These are phyloP conservation scores for Ips typographus DNA, from an alignment of 1,140 invertebrate species.

Conservation along the genomic window DNA sequence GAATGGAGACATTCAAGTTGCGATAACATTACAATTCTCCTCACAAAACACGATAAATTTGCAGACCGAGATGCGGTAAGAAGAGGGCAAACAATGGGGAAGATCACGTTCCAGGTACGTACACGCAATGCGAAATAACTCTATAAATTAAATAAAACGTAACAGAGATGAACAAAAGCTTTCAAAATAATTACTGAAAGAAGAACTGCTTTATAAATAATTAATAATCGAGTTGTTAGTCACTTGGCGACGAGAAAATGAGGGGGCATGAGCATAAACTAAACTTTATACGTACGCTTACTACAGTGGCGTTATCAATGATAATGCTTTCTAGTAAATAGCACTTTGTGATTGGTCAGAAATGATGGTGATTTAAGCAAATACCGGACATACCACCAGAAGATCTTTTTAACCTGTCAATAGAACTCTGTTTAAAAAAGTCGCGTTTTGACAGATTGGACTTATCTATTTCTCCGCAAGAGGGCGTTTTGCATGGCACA, in stretches of 20 bases:
- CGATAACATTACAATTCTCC: too few relatives aligned
- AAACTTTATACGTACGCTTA: slow-evolving; percentile 3
- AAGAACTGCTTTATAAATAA: slow-evolving; percentile 44
- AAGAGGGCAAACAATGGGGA: too few relatives aligned
- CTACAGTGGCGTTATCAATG: too few relatives aligned
- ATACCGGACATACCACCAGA: not conserved
- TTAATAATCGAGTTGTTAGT: slow-evolving; percentile 45
- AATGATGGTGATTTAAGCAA: not conserved
- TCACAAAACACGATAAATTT: too few relatives aligned
- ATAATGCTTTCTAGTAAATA: too few relatives aligned
- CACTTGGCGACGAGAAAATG: slow-evolving; percentile 40
- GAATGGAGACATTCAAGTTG: too few relatives aligned
- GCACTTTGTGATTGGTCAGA: too few relatives aligned
- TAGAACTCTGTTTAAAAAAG: not conserved
- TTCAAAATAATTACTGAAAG: slow-evolving; percentile 46
- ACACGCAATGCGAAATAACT: slow-evolving; percentile 36
- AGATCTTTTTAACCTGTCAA: not conserved
- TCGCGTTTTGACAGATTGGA: not conserved
- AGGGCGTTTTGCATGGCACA: too few relatives aligned
- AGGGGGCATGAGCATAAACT: slow-evolving; percentile 25
- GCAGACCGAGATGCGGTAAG: too few relatives aligned
- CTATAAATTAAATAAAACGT: slow-evolving; percentile 43
- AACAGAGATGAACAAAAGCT: slow-evolving; percentile 43
- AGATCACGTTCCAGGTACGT: slow-evolving; percentile 12
- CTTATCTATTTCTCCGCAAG: too few relatives aligned